Evolutionary conservation across 2,113 vertebrate genomes (phyloP), one percentile per base, ranked within the genome.

Genomic region (Osmerus mordax): DNA sequence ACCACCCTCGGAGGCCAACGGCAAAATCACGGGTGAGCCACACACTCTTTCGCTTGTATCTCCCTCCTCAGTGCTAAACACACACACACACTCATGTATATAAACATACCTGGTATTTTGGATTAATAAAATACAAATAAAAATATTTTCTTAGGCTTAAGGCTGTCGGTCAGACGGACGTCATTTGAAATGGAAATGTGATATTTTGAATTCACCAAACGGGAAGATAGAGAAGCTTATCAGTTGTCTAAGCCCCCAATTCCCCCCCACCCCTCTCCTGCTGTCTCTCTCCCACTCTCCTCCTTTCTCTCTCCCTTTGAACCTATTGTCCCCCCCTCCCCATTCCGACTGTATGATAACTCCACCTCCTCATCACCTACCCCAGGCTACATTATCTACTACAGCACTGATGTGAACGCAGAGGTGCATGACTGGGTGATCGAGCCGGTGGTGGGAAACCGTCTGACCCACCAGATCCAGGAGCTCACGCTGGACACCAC

Each of bases 381-480:
- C 69, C 3, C 14, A 99, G 97, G 97, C 0, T 99, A 99, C 79
- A 99, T 99, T 71, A 99, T 99, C 84, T 99, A 98, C 91, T 99
- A 99, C 90, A 99, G 96, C 25, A 99, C 97, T 0, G 97, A 99
- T 21, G 95, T 97, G 55, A 98, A 96, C 0, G 97, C 96, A 0
- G 97, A 97, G 88, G 94, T 97, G 58, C 97, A 99, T 0, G 97
- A 99, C 77, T 99, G 97, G 97, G 97, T 99, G 1, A 96, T 99
- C 16, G 97, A 99, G 55, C 97, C 97, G 0, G 97, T 99, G 1
- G 94, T 99, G 76, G 97, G 97, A 0, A 98, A 99, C 86, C 91
- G 97, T 3, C 91, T 99, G 54, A 99, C 97, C 0, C 96, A 99
- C 83, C 97, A 99, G 91, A 98, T 99, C 77, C 97, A 99, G 70